Base-by-base conservation (phyloP, 2,113 vertebrate species). In the Psittacula cyanocephala region DNA sequence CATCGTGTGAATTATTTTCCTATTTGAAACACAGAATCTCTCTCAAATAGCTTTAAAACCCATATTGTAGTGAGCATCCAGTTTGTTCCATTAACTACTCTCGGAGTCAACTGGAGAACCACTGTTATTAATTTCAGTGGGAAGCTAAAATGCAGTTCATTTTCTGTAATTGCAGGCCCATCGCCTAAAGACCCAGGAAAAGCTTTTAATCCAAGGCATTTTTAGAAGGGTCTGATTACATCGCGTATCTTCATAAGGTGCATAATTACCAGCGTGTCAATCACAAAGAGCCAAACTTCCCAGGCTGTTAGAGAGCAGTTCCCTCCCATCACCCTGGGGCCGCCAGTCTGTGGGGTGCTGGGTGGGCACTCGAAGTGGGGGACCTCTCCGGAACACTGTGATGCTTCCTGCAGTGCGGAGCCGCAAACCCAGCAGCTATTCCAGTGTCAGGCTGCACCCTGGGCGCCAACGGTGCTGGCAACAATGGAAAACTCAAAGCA, bases 51-150 rank as follows among this genome's bases (percentile, higher is more conserved):
- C 97, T 98, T 97, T 97, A 97, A 98, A 98, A 97, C 94, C 96
- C 93, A 81, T 74, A 96, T 95, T 97, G 95, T 92, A 92, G 94
- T 94, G 96, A 98, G 97, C 97, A 97, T 97, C 96, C 95, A 97
- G 97, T 98, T 98, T 97, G 95, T 98, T 98, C 97, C 98, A 98
- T 98, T 98, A 98, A 97, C 98, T 98, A 96, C 98, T 98, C 97
- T 95, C 67, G 29, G 97, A 98, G 98, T 98, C 98, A 98, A 98
- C 98, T 95, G 97, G 96, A 97, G 95, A 97, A 97, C 96, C 41
- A 79, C 97, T 97, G 96, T 98, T 97, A 98, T 97, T 98, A 98
- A 98, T 98, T 98, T 98, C 97, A 98, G 88, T 94, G 95, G 97
- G 97, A 97, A 97, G 97, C 97, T 98, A 98, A 98, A 98, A 98